These are phyloP conservation scores for Lontra canadensis DNA, from an alignment of 2,113 vertebrate genomes.

Conservation along the genomic window DNA sequence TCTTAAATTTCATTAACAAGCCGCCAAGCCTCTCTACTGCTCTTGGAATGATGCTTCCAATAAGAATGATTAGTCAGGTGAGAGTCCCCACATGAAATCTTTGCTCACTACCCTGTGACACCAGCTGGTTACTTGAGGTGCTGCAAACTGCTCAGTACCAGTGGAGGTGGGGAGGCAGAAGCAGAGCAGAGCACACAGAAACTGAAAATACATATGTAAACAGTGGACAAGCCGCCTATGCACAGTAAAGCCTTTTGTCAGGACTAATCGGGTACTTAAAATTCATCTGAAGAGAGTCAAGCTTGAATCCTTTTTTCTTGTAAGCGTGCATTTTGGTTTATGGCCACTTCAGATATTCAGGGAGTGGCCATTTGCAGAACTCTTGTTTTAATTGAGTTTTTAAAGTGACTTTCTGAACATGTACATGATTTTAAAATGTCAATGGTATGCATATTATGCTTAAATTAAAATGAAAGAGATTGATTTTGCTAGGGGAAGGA, in stretches of 20 bases:
- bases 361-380: constrained; percentile 52
- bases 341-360: background rate
- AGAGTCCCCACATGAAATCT: constrained; percentile 60
- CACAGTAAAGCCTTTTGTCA: background rate
- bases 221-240: background rate
- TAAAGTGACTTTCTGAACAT: constrained; percentile 4
- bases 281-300: constrained; percentile 10
- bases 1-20: constrained; percentile 67
- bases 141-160: constrained; percentile 59
- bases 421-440: constrained; percentile 28
- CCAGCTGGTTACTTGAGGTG: constrained; percentile 69
- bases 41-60: constrained; percentile 52
- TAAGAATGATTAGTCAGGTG: constrained; percentile 62
- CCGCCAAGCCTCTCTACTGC: background rate
- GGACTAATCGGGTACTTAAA: constrained; percentile 6
- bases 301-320: background rate
- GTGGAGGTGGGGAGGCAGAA: background rate
- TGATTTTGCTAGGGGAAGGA: constrained; percentile 30
- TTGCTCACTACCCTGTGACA: constrained; percentile 75
- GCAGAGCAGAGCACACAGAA: background rate
- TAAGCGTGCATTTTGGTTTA: background rate
- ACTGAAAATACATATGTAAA: background rate
- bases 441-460: background rate
- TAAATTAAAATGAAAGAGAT: constrained; percentile 30
- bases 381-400: constrained; percentile 31